phyloP scores from a whole-genome alignment of 2,797 vertebrate genomes.

The Phylloscopus collybita region DNA sequence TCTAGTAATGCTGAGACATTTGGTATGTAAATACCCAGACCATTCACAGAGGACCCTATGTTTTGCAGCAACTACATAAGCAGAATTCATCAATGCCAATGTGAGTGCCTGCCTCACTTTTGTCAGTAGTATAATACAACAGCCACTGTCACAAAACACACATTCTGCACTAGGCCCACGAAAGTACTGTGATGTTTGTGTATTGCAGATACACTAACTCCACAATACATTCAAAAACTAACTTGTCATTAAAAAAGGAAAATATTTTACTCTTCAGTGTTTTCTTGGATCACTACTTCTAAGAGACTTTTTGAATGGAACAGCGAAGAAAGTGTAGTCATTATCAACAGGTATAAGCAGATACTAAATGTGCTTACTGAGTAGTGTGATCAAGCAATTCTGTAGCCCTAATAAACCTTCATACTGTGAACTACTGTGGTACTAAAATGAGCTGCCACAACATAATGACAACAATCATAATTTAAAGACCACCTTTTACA shows the following conservation, averaged over 20 bases:
- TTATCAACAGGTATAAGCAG: not conserved
- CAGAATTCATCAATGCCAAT: constrained; percentile 56
- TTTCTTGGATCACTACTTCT: not conserved
- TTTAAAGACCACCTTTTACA: not conserved
- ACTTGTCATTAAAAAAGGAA: not conserved
- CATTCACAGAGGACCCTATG: constrained; percentile 51
- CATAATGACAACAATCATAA: not conserved
- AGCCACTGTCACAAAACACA: constrained; percentile 50
- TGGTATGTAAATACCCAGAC: constrained; percentile 52
- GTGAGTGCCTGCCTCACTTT: constrained; percentile 45
- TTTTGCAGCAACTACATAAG: constrained; percentile 46
- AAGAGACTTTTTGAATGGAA: not conserved
- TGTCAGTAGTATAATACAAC: constrained; percentile 46
- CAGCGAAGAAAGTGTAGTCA: not conserved
- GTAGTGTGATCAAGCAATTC: not conserved
- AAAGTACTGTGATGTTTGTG: constrained; percentile 25
- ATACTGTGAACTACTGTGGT: not conserved
- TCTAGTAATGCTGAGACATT: constrained; percentile 56
- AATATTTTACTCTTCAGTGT: not conserved
- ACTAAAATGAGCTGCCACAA: not conserved
- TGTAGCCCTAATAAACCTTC: not conserved
- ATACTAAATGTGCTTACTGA: not conserved
- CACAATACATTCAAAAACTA: not conserved
- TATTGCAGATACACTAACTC: not conserved
- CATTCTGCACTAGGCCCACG: constrained; percentile 28